Evolutionary conservation across 2,797 vertebrate genomes (phyloP), one percentile per base, ranked within the genome.

Genomic region (Menidia menidia): DNA sequence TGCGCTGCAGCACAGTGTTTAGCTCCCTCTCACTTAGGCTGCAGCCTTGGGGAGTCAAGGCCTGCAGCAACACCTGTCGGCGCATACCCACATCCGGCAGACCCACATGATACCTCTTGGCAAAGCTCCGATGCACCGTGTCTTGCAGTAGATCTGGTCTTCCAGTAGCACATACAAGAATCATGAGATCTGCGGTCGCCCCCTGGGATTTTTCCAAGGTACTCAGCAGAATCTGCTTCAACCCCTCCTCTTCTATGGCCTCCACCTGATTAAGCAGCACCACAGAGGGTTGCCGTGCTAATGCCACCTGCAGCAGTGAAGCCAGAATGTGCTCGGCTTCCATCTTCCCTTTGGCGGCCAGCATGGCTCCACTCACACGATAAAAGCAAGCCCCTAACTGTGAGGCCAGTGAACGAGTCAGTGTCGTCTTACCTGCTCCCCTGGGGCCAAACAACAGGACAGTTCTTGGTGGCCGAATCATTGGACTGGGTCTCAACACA

Each of bases 361-460:
- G 84, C 18, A 92, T 68, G 4, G 94, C 73, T 1, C 94, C 95
- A 2, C 95, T 97, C 81, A 98, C 80, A 55, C 91, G 90, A 75
- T 97, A 94, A 78, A 98, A 91, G 3, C 96, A 94, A 41, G 96
- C 96, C 31, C 97, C 97, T 72, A 99, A 86, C 89, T 98, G 97
- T 1, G 96, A 95, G 59, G 97, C 96, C 78, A 99, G 84, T 51
- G 97, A 97, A 60, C 96, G 95, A 75, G 94, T 94, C 84, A 99
- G 87, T 57, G 97, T 94, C 0, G 93, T 94, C 88, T 99, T 99
- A 2, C 97, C 96, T 0, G 95, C 92, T 13, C 97, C 97, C 0
- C 82, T 92, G 12, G 97, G 97, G 2, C 98, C 97, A 31, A 99
- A 98, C 1, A 99, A 90, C 77, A 99, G 94, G 75, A 98, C 83